A percentile compares a stretch with the other conserved stretches of the same genome.
phyloP scores from a whole-genome alignment of 2,113 vertebrate genomes.

The Malurus alboscapulatus region DNA sequence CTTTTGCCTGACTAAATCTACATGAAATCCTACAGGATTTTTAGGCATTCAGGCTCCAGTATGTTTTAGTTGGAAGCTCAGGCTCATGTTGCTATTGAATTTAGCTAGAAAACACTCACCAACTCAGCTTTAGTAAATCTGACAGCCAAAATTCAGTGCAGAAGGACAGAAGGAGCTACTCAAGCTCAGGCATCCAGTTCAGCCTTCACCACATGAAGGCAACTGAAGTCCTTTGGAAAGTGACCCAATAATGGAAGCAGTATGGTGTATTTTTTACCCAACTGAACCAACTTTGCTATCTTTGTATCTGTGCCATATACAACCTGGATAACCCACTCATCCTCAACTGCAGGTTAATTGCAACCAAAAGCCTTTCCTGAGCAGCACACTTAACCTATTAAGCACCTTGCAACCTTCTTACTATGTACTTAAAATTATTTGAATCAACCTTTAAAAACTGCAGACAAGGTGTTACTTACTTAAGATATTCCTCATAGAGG shows the following conservation, averaged over 20 bases:
- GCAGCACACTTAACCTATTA: background rate
- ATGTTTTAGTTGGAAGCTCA: background rate
- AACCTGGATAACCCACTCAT: background rate
- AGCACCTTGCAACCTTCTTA: background rate
- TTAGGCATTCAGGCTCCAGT: background rate
- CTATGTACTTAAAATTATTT: background rate
- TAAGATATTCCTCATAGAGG: slow-evolving; percentile 94
- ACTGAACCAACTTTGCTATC: fast-evolving
- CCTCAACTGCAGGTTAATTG: background rate
- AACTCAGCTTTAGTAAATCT: background rate
- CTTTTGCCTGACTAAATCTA: background rate
- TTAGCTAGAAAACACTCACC: background rate
- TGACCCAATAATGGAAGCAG: background rate
- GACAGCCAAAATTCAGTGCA: background rate
- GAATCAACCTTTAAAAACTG: background rate
- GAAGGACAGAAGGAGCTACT: background rate
- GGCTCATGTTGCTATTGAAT: background rate
- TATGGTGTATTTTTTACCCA: background rate
- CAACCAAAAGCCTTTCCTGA: background rate
- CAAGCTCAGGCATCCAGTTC: background rate
- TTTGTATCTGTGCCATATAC: background rate
- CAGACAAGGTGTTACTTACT: slow-evolving; percentile 81
- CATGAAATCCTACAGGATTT: background rate
- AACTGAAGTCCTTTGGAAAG: background rate
- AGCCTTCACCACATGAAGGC: background rate